These are phyloP conservation scores for Bembecia ichneumoniformis DNA, from an alignment of 2,888 invertebrate species.

Conservation along the genomic window DNA sequence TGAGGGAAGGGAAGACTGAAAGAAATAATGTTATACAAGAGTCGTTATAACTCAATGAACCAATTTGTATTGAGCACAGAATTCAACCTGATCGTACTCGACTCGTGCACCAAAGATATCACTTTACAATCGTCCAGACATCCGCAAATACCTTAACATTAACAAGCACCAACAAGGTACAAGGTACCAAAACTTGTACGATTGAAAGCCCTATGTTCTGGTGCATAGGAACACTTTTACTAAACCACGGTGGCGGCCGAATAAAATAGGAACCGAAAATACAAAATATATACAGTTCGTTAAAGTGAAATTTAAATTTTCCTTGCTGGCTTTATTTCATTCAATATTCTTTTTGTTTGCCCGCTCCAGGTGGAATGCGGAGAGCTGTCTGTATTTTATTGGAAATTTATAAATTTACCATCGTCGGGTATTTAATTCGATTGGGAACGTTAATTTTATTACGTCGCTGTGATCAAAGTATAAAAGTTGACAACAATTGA, in stretches of 20 bases:
- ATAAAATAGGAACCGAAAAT: constrained; percentile 24
- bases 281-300: constrained; percentile 53
- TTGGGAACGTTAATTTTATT: constrained; percentile 22
- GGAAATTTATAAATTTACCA: constrained; percentile 18
- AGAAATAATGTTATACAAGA: too few species aligned
- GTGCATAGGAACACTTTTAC: too few species aligned
- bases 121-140: constrained; percentile 34
- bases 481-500: background rate
- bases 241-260: constrained; percentile 13
- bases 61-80: background rate
- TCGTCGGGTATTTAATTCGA: constrained; percentile 31
- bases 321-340: constrained; percentile 42
- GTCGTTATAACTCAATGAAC: background rate
- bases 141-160: too few species aligned
- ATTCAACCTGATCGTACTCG: constrained; percentile 11
- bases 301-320: constrained; percentile 59
- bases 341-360: constrained; percentile 28
- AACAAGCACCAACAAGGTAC: too few species aligned
- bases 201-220: too few species aligned
- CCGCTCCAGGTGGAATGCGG: constrained; percentile 5
- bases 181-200: constrained; percentile 2
- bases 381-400: constrained; percentile 23
- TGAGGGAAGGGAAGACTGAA: too few species aligned
- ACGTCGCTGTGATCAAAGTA: background rate
- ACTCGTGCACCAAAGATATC: constrained; percentile 25